Evolutionary conservation across 2,888 invertebrate genomes (phyloP).

Genomic region (Chorisops tibialis): DNA sequence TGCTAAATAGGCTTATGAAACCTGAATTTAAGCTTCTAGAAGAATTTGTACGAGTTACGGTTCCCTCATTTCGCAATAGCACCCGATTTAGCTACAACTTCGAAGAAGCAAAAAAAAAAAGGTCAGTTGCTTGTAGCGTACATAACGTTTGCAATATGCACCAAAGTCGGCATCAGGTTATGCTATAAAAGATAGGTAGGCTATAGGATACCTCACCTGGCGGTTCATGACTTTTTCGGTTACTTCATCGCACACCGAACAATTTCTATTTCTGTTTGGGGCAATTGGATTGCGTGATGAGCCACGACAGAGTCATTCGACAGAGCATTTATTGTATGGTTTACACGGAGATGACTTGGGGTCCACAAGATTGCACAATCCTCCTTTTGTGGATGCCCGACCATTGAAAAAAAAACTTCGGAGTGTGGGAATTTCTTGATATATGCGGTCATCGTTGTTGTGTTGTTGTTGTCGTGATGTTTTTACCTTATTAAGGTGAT

Average conservation of each 20-base stretch:
- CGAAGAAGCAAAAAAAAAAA: slow-evolving; percentile 4
- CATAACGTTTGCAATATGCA: slow-evolving; percentile 12
- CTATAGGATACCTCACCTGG: neutral
- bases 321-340: neutral
- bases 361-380: slow-evolving; percentile 18
- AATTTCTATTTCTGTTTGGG: slow-evolving; percentile 22
- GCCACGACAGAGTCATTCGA: slow-evolving; percentile 20
- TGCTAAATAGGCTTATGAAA: no score
- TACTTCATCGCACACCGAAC: slow-evolving; percentile 15
- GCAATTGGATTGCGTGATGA: slow-evolving; percentile 34
- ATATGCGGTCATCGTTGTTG: neutral
- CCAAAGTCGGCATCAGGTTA: neutral
- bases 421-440: neutral
- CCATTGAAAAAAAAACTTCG: neutral
- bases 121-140: slow-evolving; percentile 27
- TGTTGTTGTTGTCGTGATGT: slow-evolving; percentile 9
- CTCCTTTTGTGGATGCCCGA: neutral
- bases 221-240: slow-evolving; percentile 16
- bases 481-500: slow-evolving; percentile 25
- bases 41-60: no score
- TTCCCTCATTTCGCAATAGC: no score
- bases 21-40: no score
- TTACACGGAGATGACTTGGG: neutral
- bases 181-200: neutral
- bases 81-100: no score